Evolutionary conservation across 2,797 vertebrate genomes (phyloP).

Genomic region (Galagoides demidoff): DNA sequence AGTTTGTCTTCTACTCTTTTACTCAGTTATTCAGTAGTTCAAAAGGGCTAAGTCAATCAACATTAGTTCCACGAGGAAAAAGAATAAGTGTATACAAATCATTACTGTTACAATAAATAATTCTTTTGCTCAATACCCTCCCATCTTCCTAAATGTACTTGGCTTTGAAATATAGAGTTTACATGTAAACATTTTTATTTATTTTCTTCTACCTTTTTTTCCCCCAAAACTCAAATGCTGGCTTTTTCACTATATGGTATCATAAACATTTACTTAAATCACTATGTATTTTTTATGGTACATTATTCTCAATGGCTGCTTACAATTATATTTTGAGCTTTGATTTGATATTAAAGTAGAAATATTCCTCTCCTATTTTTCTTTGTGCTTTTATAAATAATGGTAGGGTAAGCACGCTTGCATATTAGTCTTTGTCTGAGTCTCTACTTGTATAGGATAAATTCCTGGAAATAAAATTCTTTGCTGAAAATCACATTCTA

Average conservation of each 20-base stretch:
- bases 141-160: neutral
- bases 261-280: conserved; percentile 45
- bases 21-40: conserved; percentile 34
- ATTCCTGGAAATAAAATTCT: neutral
- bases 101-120: neutral
- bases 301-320: neutral
- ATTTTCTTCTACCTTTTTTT: conserved; percentile 45
- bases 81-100: conserved; percentile 17
- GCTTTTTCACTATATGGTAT: conserved; percentile 16
- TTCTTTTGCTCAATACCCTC: neutral
- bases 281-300: conserved; percentile 19
- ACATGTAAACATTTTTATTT: neutral
- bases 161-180: conserved; percentile 46
- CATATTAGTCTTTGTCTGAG: neutral
- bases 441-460: conserved; percentile 4
- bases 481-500: neutral
- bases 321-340: conserved; percentile 2
- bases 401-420: neutral
- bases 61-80: neutral
- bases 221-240: conserved; percentile 18
- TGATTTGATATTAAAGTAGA: neutral
- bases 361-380: neutral
- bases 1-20: conserved; percentile 43
- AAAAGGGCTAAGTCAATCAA: neutral
- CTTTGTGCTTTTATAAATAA: conserved; percentile 39